Evolutionary conservation across 2,888 invertebrate species (phyloP), one percentile per base, ranked within the genome.

Genomic region (Flexamia atlantica): DNA sequence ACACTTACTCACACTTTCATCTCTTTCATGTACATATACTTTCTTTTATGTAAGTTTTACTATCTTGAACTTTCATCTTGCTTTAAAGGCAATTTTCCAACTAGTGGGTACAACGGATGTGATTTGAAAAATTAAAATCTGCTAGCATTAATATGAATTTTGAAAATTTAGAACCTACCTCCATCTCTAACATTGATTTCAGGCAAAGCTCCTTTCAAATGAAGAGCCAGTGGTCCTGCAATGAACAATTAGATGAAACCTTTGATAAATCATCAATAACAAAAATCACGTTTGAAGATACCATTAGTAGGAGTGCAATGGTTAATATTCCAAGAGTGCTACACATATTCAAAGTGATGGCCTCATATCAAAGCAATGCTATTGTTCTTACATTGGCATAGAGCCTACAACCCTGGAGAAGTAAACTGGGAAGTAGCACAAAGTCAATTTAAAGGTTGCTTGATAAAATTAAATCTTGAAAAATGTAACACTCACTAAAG

Each of bases 131-230:
- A n/a, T n/a, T n/a, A n/a, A n/a, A n/a, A n/a, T n/a, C n/a, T n/a
- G n/a, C n/a, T n/a, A n/a, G n/a, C n/a, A n/a, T n/a, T n/a, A n/a
- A n/a, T n/a, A n/a, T n/a, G n/a, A n/a, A n/a, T n/a, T n/a, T n/a
- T n/a, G n/a, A n/a, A n/a, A n/a, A n/a, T n/a, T n/a, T 40, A 40
- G 17, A 20, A 76, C 76, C 1, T 86, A 86, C 86, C 86, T 86
- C 86, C 86, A 85, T 86, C 86, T 36, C 79, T 83, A 42, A 86
- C 83, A 20, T 83, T 57, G 3, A 85, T 85, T 81, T 86, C 86
- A 70, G 85, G 86, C 60, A 85, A 57, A 68, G 85, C 85, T 36
- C 86, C 86, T 85, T 70, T 86, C 64, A 85, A 84, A 74, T 85
- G 84, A 17, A 85, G 83, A 32, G 85, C 76, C 5, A 85, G 81